phyloP scores from a whole-genome alignment of 2,888 invertebrate genomes.

The Epinotia brunnichana region DNA sequence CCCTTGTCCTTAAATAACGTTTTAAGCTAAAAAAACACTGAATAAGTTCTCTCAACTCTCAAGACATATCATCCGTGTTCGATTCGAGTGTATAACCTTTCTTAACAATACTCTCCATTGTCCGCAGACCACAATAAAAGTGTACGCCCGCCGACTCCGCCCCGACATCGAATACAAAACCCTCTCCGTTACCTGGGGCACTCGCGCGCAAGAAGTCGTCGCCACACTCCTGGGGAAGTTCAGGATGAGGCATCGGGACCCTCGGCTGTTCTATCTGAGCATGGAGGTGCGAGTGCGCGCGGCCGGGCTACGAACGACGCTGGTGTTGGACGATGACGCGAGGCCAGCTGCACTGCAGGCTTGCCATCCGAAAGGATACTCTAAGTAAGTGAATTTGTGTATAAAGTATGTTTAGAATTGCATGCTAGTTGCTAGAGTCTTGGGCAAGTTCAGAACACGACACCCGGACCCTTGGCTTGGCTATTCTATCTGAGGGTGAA shows the following conservation, averaged over 20 bases:
- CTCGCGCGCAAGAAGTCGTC: conserved; percentile 94
- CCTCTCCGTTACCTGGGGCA: conserved; percentile 93
- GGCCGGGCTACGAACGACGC: conserved; percentile 91
- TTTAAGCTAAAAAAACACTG: background rate
- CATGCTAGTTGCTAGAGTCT: conserved; percentile 87
- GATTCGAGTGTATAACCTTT: background rate
- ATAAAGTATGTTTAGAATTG: background rate
- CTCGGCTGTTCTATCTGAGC: conserved; percentile 95
- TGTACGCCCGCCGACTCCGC: conserved; percentile 93
- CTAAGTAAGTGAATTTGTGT: conserved; percentile 85
- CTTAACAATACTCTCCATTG: conserved; percentile 46
- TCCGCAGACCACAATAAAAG: conserved; percentile 94
- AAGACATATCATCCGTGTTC: background rate
- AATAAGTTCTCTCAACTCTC: background rate
- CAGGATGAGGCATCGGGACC: conserved; percentile 95
- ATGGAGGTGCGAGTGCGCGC: conserved; percentile 96
- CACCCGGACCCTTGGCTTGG: conserved; percentile 95
- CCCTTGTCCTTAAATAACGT: background rate
- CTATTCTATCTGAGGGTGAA: conserved; percentile 98
- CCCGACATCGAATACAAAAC: conserved; percentile 99
- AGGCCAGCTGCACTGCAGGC: conserved; percentile 95
- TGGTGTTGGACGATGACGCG: conserved; percentile 94
- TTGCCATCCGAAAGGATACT: conserved; percentile 97
- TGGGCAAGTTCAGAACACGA: conserved; percentile 95
- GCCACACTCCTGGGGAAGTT: conserved; percentile 93